phyloP scores from a whole-genome alignment of 92 coral and sea anemone species.

The Micromussa lordhowensis region DNA sequence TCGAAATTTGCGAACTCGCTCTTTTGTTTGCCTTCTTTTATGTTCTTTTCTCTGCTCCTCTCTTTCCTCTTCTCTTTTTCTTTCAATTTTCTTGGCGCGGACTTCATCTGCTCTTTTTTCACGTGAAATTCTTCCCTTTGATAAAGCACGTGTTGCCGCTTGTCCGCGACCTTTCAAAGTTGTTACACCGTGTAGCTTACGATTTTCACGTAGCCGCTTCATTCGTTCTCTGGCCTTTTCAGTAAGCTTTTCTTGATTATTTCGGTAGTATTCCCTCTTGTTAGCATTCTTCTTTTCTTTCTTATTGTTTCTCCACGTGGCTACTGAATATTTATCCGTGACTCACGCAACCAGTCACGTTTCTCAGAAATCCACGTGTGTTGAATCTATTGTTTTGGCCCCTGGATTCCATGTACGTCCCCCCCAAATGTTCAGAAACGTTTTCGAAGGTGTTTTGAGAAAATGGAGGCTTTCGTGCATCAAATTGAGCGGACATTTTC shows the following conservation, averaged over 20 bases:
- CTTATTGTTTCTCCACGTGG: constrained; percentile 37
- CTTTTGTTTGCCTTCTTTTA: constrained; percentile 27
- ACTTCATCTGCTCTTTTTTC: constrained; percentile 17
- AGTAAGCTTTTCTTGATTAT: constrained; percentile 48
- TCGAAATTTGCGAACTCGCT: constrained; percentile 30
- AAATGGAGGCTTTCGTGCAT: too few species aligned
- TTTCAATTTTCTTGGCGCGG: constrained; percentile 21
- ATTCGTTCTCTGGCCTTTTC: constrained; percentile 48
- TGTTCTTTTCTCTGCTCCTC: constrained; percentile 46
- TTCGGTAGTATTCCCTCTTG: constrained; percentile 20
- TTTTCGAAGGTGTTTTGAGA: too few species aligned
- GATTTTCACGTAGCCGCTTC: constrained; percentile 46
- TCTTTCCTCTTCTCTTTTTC: constrained; percentile 29
- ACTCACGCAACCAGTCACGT: constrained; percentile 30
- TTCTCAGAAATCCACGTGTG: constrained; percentile 12
- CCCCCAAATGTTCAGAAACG: neutral
- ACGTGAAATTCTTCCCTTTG: neutral
- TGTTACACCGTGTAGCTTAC: neutral
- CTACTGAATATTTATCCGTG: constrained; percentile 15
- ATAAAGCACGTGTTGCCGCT: constrained; percentile 41
- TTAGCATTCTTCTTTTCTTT: constrained; percentile 44
- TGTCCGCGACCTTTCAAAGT: constrained; percentile 7
- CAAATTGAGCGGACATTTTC: too few species aligned
- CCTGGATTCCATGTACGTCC: neutral
- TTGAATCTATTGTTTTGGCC: constrained; percentile 13